These are phyloP conservation scores for Pipistrellus pipistrellus DNA, from an alignment of 2,797 vertebrate genomes.

Conservation along the genomic window DNA sequence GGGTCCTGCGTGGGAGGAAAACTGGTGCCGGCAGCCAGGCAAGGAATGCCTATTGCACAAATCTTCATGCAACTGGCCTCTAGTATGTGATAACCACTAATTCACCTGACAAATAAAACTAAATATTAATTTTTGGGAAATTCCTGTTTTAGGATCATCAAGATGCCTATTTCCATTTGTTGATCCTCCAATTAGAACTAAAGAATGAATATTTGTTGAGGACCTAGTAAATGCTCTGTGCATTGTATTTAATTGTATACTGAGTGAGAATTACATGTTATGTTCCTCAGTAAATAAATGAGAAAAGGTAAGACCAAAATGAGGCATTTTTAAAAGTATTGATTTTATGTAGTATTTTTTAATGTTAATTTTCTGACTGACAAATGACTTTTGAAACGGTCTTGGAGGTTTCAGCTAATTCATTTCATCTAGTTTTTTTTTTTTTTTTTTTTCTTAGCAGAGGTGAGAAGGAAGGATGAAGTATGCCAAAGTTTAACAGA, in stretches of 20 bases:
- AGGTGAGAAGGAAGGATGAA: conserved; percentile 4
- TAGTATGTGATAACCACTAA: neutral
- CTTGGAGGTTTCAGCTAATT: neutral
- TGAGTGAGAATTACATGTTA: neutral
- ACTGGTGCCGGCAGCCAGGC: too few species aligned
- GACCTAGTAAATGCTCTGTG: neutral
- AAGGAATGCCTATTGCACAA: too few species aligned
- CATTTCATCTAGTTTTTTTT: neutral
- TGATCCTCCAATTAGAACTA: neutral
- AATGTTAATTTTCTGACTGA: neutral
- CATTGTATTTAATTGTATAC: neutral
- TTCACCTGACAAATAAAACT: neutral
- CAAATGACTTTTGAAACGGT: neutral
- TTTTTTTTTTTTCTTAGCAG: conserved; percentile 58
- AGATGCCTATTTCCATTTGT: neutral
- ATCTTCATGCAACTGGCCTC: too few species aligned
- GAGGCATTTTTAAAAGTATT: neutral
- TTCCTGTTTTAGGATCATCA: neutral
- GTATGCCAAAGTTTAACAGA: conserved; percentile 1
- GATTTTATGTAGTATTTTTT: neutral
- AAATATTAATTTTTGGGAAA: conserved; percentile 1
- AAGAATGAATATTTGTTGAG: conserved; percentile 6
- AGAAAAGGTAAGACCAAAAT: neutral
- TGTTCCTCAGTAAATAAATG: neutral
- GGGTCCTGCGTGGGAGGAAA: too few species aligned